These are phyloP conservation scores for Eilema sororculum DNA, from an alignment of 2,888 invertebrate species.

Conservation along the genomic window DNA sequence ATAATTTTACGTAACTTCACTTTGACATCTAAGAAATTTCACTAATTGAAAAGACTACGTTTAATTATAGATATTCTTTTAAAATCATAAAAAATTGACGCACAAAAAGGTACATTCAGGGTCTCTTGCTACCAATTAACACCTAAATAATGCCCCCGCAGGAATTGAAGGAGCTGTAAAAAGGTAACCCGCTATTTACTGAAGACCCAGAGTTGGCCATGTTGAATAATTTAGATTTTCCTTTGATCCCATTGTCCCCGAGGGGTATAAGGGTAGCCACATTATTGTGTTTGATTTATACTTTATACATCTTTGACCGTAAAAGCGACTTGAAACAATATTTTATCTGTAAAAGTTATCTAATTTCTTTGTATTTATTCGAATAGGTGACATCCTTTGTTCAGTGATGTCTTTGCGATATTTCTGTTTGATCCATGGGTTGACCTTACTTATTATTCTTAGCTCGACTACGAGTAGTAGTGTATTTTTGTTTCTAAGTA, in stretches of 20 bases:
- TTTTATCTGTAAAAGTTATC: conserved; percentile 34
- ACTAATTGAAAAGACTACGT: not conserved
- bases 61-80: conserved; percentile 12
- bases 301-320: conserved; percentile 42
- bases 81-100: conserved; percentile 27
- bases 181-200: conserved; percentile 59
- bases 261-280: conserved; percentile 53
- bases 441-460: not conserved
- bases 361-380: conserved; percentile 6
- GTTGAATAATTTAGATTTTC: conserved; percentile 62
- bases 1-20: not conserved
- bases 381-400: conserved; percentile 3
- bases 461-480: not conserved
- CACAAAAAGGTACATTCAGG: conserved; percentile 38
- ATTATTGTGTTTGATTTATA: conserved; percentile 59
- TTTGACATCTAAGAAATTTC: not conserved
- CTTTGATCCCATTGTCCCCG: conserved; percentile 62
- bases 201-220: conserved; percentile 56
- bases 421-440: not conserved
- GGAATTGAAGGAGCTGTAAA: conserved; percentile 56
- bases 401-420: not conserved
- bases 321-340: conserved; percentile 37
- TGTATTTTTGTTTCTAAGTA: not conserved
- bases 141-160: conserved; percentile 53
- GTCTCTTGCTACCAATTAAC: conserved; percentile 59